Conservation (phyloP, 2,888 invertebrate species). For the Platypus cylindrus region DNA sequence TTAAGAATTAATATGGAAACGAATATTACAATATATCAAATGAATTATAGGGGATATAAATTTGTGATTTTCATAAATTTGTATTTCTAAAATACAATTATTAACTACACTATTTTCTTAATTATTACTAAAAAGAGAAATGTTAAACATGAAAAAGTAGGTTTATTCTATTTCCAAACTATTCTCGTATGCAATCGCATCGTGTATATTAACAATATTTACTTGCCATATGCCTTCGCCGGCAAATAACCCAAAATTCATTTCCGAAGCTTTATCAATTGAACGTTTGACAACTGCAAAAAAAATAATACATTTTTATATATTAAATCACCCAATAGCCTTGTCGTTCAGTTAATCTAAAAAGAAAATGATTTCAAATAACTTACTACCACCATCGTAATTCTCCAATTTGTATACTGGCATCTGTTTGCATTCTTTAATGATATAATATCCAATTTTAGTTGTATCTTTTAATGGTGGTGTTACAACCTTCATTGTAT, state of each 20-base stretch:
- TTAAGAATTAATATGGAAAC: too few relatives aligned
- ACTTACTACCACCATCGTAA: conserved; percentile 50
- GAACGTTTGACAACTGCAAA: conserved; percentile 33
- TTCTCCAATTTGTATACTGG: conserved; percentile 64
- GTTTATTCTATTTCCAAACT: too few relatives aligned
- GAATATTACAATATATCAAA: too few relatives aligned
- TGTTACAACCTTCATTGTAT: conserved; percentile 60
- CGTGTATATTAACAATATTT: conserved; percentile 57
- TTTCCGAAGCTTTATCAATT: conserved; percentile 34
- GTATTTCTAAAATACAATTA: too few relatives aligned
- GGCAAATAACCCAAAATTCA: conserved; percentile 63
- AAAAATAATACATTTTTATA: conserved; percentile 7
- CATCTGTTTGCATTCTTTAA: conserved; percentile 53
- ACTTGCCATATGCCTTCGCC: conserved; percentile 63
- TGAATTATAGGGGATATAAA: too few relatives aligned
- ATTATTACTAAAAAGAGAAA: too few relatives aligned
- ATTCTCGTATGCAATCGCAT: conserved; percentile 44
- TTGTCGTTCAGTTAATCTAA: not conserved
- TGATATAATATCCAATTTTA: conserved; percentile 55
- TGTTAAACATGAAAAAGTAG: too few relatives aligned
- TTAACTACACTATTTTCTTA: too few relatives aligned
- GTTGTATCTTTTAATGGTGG: conserved; percentile 55
- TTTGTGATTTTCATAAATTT: too few relatives aligned
- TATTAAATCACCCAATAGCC: not conserved
- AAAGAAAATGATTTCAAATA: not conserved